These are phyloP conservation scores for Dendronephthya gigantea DNA, from an alignment of 64 coral and sea anemone species.

Conservation along the genomic window DNA sequence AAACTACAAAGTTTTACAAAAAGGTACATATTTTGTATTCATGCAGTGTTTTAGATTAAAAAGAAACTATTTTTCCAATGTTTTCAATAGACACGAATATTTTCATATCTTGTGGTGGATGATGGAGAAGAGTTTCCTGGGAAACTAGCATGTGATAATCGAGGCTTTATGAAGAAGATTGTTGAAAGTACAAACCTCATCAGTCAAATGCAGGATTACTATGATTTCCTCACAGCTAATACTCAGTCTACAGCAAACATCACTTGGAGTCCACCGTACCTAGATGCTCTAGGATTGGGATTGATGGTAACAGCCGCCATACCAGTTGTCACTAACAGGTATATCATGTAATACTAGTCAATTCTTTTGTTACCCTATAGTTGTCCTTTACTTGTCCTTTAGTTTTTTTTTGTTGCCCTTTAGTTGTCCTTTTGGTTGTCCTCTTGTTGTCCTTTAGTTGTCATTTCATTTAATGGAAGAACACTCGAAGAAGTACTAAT, in stretches of 20 bases:
- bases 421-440: too few species aligned
- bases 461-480: too few species aligned
- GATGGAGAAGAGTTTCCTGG: slow-evolving; percentile 43
- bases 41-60: too few species aligned
- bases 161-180: slow-evolving; percentile 68
- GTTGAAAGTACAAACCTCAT: slow-evolving; percentile 1
- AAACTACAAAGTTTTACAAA: too few species aligned
- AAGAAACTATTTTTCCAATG: not conserved
- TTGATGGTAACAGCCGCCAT: slow-evolving; percentile 4
- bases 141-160: slow-evolving; percentile 82
- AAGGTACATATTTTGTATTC: too few species aligned
- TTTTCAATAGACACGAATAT: slow-evolving; percentile 3
- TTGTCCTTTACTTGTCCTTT: too few species aligned
- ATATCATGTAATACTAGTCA: too few species aligned
- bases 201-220: slow-evolving; percentile 15
- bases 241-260: not conserved
- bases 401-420: too few species aligned
- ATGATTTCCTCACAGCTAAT: not conserved
- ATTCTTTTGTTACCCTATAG: too few species aligned
- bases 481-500: too few species aligned
- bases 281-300: not conserved
- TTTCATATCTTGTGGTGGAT: not conserved
- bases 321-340: slow-evolving; percentile 16
- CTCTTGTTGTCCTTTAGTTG: too few species aligned
- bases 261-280: not conserved